Base-by-base conservation (phyloP, 2,797 vertebrate species). In the Knipowitschia caucasica region DNA sequence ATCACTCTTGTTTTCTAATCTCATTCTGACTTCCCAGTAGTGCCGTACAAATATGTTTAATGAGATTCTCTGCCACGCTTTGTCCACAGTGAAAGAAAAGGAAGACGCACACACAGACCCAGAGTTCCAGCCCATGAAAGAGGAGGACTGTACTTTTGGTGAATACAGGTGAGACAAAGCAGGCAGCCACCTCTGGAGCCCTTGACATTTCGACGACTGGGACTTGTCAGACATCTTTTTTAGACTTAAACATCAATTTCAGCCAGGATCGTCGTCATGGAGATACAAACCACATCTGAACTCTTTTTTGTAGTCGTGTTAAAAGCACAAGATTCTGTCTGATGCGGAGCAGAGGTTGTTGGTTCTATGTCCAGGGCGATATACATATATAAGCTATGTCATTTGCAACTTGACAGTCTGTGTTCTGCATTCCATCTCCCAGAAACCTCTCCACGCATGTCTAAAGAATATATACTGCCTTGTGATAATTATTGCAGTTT, bases 51-150 rank as follows among this genome's bases (percentile, higher is more conserved):
- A 23, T 25, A 43, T 24, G 24, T 29, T 11, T 10, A 17, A 45
- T 45, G 2, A 2, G 25, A 27, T 45, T 27, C 8, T 24, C 27
- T 1, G 1, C 8, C 23, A 2, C 64, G 56, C 44, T 57, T 1
- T 62, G 24, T 58, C 81, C 76, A 69, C 63, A 99, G 97, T 99
- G 69, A 99, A 99, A 90, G 97, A 99, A 82, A 99, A 99, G 59
- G 97, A 99, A 78, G 96, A 98, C 33, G 97, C 96, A 18, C 96
- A 97, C 61, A 94, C 93, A 18, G 96, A 99, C 76, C 95, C 96
- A 11, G 97, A 99, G 90, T 94, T 99, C 77, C 97, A 98, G 63
- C 97, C 97, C 45, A 98, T 99, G 96, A 99, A 97, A 85, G 96
- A 98, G 56, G 96, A 99, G 20, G 95, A 99, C 73, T 93, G 95